Conservation (phyloP, 2,113 vertebrate genomes). For the Plotosus lineatus region DNA sequence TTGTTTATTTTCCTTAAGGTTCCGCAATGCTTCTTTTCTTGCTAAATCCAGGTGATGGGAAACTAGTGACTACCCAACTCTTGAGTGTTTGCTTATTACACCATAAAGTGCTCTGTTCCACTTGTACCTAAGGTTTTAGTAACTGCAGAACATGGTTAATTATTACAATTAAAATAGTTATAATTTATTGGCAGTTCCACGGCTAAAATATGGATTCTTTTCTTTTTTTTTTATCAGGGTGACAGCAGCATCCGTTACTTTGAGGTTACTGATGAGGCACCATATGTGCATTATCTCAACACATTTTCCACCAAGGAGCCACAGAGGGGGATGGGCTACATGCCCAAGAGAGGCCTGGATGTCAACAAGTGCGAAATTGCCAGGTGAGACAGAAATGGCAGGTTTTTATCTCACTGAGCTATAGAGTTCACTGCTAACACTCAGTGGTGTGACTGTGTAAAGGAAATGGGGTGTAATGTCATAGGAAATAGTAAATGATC, state of each 20-base stretch:
- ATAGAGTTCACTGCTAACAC: no score
- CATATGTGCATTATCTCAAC: slow-evolving; percentile 95
- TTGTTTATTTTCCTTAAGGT: not conserved
- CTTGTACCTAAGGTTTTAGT: no score
- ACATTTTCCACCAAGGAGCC: slow-evolving; percentile 94
- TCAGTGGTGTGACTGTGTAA: no score
- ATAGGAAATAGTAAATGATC: no score
- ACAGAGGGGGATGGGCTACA: slow-evolving; percentile 98
- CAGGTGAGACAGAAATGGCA: slow-evolving; percentile 70
- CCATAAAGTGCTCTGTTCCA: no score
- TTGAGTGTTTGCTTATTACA: not conserved
- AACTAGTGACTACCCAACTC: not conserved
- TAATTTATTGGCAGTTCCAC: no score
- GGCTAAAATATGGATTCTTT: not conserved
- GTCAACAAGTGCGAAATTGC: slow-evolving; percentile 99
- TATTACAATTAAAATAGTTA: no score
- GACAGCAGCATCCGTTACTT: slow-evolving; percentile 99
- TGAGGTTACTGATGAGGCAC: slow-evolving; percentile 93
- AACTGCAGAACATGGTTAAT: no score
- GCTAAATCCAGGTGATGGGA: not conserved
- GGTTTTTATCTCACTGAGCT: not conserved
- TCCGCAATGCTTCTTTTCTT: not conserved
- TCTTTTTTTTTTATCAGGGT: slow-evolving; percentile 71
- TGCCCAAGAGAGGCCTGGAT: slow-evolving; percentile 95
- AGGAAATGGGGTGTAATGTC: no score